These are phyloP conservation scores for Aphidius gifuensis DNA, from an alignment of 1,140 invertebrate genomes.

Conservation along the genomic window DNA sequence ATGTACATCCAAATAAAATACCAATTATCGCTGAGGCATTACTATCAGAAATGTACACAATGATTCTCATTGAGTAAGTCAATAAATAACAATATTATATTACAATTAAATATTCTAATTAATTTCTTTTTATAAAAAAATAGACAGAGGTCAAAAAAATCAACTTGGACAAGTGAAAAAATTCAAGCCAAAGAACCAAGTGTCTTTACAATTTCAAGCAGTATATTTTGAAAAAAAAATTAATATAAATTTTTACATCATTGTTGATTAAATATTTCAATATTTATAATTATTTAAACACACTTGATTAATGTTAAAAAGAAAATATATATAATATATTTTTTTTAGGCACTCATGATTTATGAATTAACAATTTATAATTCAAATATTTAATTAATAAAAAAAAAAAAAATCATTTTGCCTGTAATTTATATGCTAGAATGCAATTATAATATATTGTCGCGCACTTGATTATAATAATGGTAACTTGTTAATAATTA, in stretches of 20 bases:
- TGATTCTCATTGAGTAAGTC: conserved; percentile 19
- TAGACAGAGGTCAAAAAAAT: conserved; percentile 11
- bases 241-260: conserved; percentile 8
- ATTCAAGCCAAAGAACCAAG: conserved; percentile 15
- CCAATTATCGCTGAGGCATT: conserved; percentile 15
- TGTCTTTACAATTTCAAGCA: conserved; percentile 25
- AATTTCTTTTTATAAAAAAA: neutral
- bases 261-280: neutral
- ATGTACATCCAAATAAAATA: conserved; percentile 18
- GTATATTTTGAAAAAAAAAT: conserved; percentile 21
- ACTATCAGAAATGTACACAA: conserved; percentile 20
- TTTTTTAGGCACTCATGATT: conserved; percentile 1
- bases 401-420: conserved; percentile 6
- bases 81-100: neutral
- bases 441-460: too few relatives aligned
- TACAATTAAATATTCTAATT: neutral
- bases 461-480: too few relatives aligned
- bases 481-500: too few relatives aligned
- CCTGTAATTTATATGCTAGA: too few relatives aligned
- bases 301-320: neutral
- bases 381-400: conserved; percentile 13
- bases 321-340: neutral
- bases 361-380: neutral
- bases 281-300: neutral
- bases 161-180: conserved; percentile 14